Percentiles rank a stretch among this genome's conserved stretches.
phyloP scores from a whole-genome alignment of 2,113 vertebrate genomes.

The Nestor notabilis region DNA sequence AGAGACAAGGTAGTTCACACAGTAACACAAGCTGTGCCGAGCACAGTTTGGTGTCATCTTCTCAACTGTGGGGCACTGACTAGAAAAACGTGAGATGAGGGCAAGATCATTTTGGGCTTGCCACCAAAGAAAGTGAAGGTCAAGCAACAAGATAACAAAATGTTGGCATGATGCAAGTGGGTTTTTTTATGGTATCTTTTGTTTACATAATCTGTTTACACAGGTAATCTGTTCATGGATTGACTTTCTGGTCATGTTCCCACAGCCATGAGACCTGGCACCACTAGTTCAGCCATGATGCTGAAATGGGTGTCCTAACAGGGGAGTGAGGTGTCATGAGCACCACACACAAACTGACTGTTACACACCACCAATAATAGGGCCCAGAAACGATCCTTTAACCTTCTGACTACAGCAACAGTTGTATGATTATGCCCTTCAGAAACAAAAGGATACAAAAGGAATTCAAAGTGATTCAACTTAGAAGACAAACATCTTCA shows the following conservation, averaged over 20 bases:
- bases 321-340: background rate
- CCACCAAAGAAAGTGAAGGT: background rate
- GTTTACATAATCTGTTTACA: background rate
- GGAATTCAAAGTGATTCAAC: background rate
- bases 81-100: background rate
- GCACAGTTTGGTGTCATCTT: background rate
- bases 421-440: background rate
- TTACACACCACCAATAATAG: background rate
- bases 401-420: background rate
- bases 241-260: background rate
- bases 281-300: fast-evolving
- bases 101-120: background rate
- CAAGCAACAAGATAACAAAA: background rate
- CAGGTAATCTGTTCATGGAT: background rate
- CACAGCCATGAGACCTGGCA: background rate
- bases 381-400: background rate
- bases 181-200: background rate
- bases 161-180: background rate
- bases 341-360: background rate
- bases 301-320: background rate
- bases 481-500: background rate
- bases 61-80: background rate
- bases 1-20: background rate
- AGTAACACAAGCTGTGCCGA: background rate
- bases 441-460: background rate